Evolutionary conservation across 2,797 vertebrate genomes (phyloP), one percentile per base, ranked within the genome.

Genomic region (Phrynocephalus vlangalii): DNA sequence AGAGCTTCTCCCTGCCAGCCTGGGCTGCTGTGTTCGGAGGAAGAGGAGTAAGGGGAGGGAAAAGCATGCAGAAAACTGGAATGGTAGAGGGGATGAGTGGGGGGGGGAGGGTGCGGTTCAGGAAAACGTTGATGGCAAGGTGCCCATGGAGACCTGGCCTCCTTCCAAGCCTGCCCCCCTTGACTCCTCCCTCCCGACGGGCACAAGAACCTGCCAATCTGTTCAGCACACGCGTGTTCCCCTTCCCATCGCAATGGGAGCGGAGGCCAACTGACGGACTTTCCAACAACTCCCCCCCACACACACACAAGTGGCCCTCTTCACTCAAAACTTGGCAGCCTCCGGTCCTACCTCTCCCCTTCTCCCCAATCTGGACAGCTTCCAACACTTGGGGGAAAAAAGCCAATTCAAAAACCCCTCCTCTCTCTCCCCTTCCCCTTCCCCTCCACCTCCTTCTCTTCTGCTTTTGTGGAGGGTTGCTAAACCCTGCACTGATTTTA

Each of bases 401-500:
- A 92, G 91, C 94, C 93, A 92, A 94, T 94, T 93, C 93, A 33
- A 33, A 33, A 33, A 70, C 48, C 16, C 18, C 11, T 20, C 4
- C 52, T 56, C 52, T 52, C 52, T 6, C 52, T 7, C 52, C 9
- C 52, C 3, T 0, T 38, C 10, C 52, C 7, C 52, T 7, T 30
- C 22, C 33, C 73, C 20, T 28, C 68, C 48, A 30, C 70, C 48
- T 50, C 6, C 67, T 50, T n/a, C 90, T 13, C 28, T 33, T 89
- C 95, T 88, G 93, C 93, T 94, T 96, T 95, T 95, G 94, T 95
- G 90, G 88, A 86, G 93, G 86, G 90, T 90, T 28, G 91, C 85
- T 94, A 93, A 95, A 94, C 91, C 94, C 91, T 90, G 93, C 92
- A 95, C 94, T 95, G 93, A 92, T 95, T 95, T 95, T 95, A 94